Evolutionary conservation across 2,797 vertebrate genomes (phyloP).

Genomic region (Sebastes diploproa): DNA sequence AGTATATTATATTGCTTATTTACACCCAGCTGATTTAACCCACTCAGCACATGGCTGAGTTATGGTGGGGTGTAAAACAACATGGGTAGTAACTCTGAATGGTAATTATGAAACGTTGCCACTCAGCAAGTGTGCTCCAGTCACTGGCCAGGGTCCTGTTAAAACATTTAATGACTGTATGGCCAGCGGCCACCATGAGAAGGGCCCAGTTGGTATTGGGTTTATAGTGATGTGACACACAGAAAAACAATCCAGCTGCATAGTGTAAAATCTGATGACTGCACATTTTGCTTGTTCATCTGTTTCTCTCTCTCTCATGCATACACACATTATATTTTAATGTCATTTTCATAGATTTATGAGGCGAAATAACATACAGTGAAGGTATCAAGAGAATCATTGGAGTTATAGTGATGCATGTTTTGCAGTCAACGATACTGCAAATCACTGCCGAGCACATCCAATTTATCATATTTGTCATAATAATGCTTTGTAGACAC

Average conservation of each 20-base stretch:
- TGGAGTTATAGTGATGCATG: neutral
- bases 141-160: constrained; percentile 51
- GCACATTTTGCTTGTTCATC: neutral
- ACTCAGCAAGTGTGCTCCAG: constrained; percentile 57
- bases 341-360: neutral
- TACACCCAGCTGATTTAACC: constrained; percentile 45
- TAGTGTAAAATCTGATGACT: constrained; percentile 25
- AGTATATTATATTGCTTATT: constrained; percentile 38
- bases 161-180: constrained; percentile 45
- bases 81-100: constrained; percentile 49
- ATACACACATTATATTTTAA: neutral
- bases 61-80: constrained; percentile 65
- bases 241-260: constrained; percentile 12
- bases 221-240: constrained; percentile 30
- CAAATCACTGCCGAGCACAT: neutral
- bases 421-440: neutral
- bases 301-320: neutral
- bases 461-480: neutral
- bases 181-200: constrained; percentile 1
- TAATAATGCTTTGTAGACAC: neutral
- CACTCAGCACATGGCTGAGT: constrained; percentile 62
- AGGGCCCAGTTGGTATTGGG: neutral
- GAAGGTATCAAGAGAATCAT: neutral
- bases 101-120: constrained; percentile 65
- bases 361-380: neutral